Base-by-base conservation (phyloP, 1,140 invertebrate genomes). In the Colletes latitarsis region DNA sequence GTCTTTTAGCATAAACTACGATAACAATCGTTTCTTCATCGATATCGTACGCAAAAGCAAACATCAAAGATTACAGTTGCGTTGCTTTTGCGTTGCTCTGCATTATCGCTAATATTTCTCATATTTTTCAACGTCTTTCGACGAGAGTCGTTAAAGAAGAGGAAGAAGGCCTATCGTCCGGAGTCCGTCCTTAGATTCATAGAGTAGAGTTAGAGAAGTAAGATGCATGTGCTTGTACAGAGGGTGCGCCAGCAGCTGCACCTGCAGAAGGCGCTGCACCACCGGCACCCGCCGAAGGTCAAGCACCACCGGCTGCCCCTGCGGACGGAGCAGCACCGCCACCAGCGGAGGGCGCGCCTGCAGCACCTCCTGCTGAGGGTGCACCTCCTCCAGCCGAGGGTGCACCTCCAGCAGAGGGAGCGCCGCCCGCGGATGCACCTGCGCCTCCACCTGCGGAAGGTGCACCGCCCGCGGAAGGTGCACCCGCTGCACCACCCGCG, bases 331-430 rank as follows among this genome's bases (percentile, higher is more conserved):
- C 90, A n/a, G 88, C 91, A 67, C 81, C 58, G 82, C 83, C 14
- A 87, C 84, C 92, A 30, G 92, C 91, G 9, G 93, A 93, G 64
- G 90, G 89, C 5, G 91, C 84, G 79, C 77, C 88, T 15, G 86
- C 90, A 43, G 90, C 86, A 41, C 83, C 15, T 88, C 86, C 91
- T 21, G 82, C 84, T 8, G 91, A 90, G 72, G 92, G 86, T 69
- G 88, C 71, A 89, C 89, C 90, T 85, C 74, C 74, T 15, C 57
- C 57, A 10, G 87, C 88, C 0, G 92, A 89, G 68, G 92, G 82
- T 63, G 86, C 87, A 12, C 89, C 82, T 41, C 62, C 87, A 62
- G 69, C 90, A 63, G 88, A 84, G 83, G 85, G 86, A n/a, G 89
- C 89, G n/a, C 83, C 90, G 57, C 90, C 90, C 66, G 89, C 85